Evolutionary conservation across 2,113 vertebrate species (phyloP), one percentile per base, ranked within the genome.

Genomic region (Uria aalge): DNA sequence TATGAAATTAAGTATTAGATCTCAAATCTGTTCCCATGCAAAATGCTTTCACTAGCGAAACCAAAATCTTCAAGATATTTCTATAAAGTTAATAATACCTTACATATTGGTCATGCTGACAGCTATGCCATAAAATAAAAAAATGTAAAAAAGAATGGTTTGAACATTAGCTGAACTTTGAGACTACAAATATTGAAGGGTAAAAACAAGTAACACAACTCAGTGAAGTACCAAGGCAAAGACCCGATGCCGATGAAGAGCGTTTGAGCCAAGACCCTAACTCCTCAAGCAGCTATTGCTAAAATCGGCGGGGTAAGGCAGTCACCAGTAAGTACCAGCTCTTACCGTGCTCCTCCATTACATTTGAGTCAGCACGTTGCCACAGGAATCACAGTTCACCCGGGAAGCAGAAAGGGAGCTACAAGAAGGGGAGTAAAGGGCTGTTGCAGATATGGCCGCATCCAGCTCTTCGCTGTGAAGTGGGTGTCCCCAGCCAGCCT

Each of bases 181-280:
- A 90, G 6, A 36, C 27, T 40, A 60, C 8, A 52, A 15, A 57
- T 48, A 68, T 6, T 20, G 29, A 24, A 41, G 29, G 27, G 11
- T 64, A 66, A 92, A 73, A 93, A 1, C 15, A 47, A 43, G 23
- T 7, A 64, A 32, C 9, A 20, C 20, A 30, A 82, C 48, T 11
- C 11, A 64, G 36, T 1, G 6, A 77, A 62, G 55, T 12, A 36
- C 12, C 24, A 29, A 81, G 59, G 22, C 43, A 45, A 26, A 38
- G 30, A 68, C 9, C 5, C 5, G 10, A 9, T 0, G 2, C 0
- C 14, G 29, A 32, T 20, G 8, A 36, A 32, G 20, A 57, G 12
- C 0, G 11, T 19, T 60, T 32, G 26, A 38, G n/a, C 21, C 23
- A 63, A 88, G 26, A 22, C 8, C 14, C 5, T 19, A 69, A 32